These are phyloP conservation scores for Candoia aspera DNA, from an alignment of 2,113 vertebrate genomes.

Conservation along the genomic window DNA sequence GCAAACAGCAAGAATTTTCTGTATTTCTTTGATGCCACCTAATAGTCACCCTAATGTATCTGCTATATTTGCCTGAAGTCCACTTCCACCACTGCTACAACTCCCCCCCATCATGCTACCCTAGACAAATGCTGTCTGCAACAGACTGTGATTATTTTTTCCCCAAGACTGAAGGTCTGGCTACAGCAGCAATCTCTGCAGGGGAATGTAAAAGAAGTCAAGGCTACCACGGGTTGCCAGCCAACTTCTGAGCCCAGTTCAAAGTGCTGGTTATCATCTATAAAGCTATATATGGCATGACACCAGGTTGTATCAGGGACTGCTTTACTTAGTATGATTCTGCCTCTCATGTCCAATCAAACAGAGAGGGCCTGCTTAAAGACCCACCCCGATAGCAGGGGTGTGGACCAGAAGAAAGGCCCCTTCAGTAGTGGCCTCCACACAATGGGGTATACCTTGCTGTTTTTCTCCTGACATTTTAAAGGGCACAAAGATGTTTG, in stretches of 20 bases:
- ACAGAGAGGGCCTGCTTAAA: not conserved
- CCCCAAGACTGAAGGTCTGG: no score
- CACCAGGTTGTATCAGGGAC: not conserved
- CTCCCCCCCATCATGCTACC: no score
- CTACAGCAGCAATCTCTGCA: not conserved
- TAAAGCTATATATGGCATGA: not conserved
- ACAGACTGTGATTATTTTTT: no score
- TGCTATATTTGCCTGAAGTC: no score
- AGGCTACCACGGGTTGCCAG: not conserved
- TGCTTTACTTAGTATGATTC: not conserved
- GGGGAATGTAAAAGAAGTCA: not conserved
- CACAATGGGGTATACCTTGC: not conserved
- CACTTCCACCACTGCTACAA: no score
- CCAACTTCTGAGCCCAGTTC: not conserved
- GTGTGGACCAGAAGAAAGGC: not conserved
- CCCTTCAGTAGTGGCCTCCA: not conserved
- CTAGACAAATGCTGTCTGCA: no score
- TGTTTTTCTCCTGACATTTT: not conserved
- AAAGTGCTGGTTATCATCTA: not conserved
- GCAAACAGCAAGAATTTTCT: no score
- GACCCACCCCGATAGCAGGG: not conserved
- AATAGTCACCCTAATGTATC: no score
- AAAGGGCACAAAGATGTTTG: not conserved
- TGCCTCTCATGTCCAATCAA: not conserved
- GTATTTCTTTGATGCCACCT: no score